These are phyloP conservation scores for Amazona guildingii DNA, from an alignment of 2,113 vertebrate species.

Conservation along the genomic window DNA sequence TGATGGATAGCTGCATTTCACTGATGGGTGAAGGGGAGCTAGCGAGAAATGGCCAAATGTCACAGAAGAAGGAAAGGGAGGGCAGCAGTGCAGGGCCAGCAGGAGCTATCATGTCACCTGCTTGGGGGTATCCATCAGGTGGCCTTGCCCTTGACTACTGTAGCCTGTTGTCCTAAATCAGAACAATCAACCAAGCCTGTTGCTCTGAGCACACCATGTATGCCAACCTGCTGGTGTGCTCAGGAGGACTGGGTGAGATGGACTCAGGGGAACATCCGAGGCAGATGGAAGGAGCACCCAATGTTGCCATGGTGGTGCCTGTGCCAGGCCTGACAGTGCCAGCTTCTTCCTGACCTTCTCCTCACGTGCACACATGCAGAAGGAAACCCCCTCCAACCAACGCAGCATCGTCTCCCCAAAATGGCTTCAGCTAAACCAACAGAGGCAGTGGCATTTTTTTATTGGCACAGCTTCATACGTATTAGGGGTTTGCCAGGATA, in stretches of 20 bases:
- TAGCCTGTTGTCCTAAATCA: neutral
- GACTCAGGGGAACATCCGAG: neutral
- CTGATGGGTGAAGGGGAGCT: neutral
- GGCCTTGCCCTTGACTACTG: neutral
- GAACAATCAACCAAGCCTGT: neutral
- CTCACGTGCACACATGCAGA: neutral
- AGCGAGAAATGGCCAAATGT: accelerated
- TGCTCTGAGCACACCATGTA: neutral
- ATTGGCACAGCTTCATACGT: neutral
- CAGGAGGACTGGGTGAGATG: neutral
- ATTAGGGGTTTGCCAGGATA: constrained; percentile 18
- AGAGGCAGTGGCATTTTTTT: neutral
- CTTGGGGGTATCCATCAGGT: neutral
- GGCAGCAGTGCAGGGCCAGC: neutral
- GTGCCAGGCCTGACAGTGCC: neutral
- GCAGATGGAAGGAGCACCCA: accelerated
- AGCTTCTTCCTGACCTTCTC: neutral
- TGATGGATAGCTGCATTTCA: neutral
- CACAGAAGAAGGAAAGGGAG: neutral
- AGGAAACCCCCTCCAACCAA: constrained; percentile 37
- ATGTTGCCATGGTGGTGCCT: neutral
- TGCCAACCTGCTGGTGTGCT: neutral
- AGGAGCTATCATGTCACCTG: neutral
- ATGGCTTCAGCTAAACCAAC: neutral
- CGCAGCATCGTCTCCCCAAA: neutral